Percentiles rank a stretch among this genome's conserved stretches.
Conservation (phyloP, 2,797 vertebrate genomes). For the Manis crassicaudata region DNA sequence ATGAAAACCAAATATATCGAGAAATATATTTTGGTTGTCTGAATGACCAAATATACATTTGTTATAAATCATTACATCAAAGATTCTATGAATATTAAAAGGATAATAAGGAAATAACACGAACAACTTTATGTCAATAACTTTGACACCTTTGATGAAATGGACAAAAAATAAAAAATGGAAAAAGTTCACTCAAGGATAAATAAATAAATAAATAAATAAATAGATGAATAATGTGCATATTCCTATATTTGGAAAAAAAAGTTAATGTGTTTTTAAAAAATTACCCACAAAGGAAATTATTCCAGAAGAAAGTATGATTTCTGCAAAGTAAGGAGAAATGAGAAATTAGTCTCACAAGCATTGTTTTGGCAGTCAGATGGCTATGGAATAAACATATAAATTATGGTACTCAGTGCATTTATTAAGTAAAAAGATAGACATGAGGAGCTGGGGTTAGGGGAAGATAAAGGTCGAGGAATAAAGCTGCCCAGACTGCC, state of each 20-base stretch:
- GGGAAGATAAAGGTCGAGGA: too few relatives aligned
- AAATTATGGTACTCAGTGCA: neutral
- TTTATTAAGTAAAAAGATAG: too few relatives aligned
- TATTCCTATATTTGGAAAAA: neutral
- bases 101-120: neutral
- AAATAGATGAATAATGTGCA: neutral
- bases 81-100: neutral
- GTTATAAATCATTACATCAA: too few relatives aligned
- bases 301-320: neutral
- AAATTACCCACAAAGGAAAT: neutral
- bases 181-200: neutral
- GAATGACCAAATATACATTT: too few relatives aligned
- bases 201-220: neutral
- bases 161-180: neutral
- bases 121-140: neutral
- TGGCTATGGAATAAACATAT: neutral
- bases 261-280: neutral
- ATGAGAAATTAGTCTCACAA: neutral
- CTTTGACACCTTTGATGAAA: neutral
- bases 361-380: neutral
- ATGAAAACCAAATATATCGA: too few relatives aligned
- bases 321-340: neutral
- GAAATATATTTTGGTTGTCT: too few relatives aligned
- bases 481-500: too few relatives aligned
- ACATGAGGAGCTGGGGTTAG: too few relatives aligned